Conservation (phyloP, 1,140 invertebrate genomes). For the Drosophila varians region DNA sequence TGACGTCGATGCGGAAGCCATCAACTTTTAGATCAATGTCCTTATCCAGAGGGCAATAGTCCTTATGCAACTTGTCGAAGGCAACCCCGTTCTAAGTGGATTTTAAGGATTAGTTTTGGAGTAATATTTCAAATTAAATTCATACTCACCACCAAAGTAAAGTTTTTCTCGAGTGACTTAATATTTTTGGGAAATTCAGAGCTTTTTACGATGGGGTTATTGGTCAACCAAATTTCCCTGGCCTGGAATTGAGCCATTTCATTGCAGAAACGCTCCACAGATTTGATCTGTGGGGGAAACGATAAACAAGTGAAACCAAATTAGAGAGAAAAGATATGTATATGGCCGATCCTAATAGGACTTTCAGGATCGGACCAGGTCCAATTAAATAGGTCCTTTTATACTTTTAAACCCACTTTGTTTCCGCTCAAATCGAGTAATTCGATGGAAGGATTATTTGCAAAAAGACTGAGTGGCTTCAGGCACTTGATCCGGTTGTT, state of each 20-base stretch:
- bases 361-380: too few relatives aligned
- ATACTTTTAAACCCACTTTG: constrained; percentile 18
- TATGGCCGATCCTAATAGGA: too few relatives aligned
- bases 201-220: constrained; percentile 61
- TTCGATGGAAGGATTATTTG: constrained; percentile 35
- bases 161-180: constrained; percentile 51
- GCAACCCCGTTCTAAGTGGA: constrained; percentile 56
- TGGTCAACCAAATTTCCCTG: constrained; percentile 48
- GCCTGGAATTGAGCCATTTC: constrained; percentile 52
- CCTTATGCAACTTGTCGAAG: constrained; percentile 54
- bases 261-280: constrained; percentile 37
- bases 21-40: constrained; percentile 57
- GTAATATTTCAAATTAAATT: not conserved
- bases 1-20: constrained; percentile 57
- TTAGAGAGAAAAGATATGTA: not conserved
- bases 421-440: constrained; percentile 50
- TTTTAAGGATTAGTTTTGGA: not conserved
- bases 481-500: constrained; percentile 43
- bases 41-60: constrained; percentile 59
- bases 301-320: not conserved
- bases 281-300: constrained; percentile 32
- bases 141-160: constrained; percentile 55
- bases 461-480: constrained; percentile 33
- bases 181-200: constrained; percentile 55
- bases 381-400: too few relatives aligned